Evolutionary conservation across 2,113 vertebrate species (phyloP), one percentile per base, ranked within the genome.

Genomic region (Oreochromis aureus): DNA sequence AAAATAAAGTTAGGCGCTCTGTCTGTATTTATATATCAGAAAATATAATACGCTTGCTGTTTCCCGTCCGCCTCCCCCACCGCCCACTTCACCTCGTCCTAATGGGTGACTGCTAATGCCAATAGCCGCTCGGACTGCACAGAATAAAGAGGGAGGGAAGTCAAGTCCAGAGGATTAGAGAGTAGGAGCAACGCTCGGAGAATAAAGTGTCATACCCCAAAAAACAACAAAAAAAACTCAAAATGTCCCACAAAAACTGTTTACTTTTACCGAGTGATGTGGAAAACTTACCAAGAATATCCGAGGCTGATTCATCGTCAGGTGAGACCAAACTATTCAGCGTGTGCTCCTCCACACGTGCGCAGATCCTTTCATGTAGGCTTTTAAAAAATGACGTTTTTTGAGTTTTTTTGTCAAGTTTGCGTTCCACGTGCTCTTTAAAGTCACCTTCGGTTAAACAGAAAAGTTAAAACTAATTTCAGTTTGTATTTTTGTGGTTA

Each of bases 261-360:
- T 34, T 55, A 1, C 11, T 55, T 66, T 3, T 24, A 46, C 48
- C 92, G 1, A 76, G 36, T 3, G 92, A 93, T 5, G 73, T 5
- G 54, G 92, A 95, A 7, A 91, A 48, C 46, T 56, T 89, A 46
- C 86, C 91, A 12, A 89, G 82, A 3, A 92, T 92, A 63, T 91
- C 95, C 8, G 41, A 63, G 9, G 53, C 71, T 10, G 95, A 94
- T 18, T 71, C 80, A 10, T 71, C 80, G 2, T 3, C 86, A 92
- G 95, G 95, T 96, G 79, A 91, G 90, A 24, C 6, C 19, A 24
- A 80, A 59, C 24, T 7, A 2, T 13, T 78, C 46, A 53, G 46
- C 24, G 44, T n/a, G 2, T 10, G 24, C 10, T 30, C 63, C 16
- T 19, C 8, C 19, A 34, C 79, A 48, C 51, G 48, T 81, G 56